Evolutionary conservation across 2,888 invertebrate genomes (phyloP), one percentile per base, ranked within the genome.

Genomic region (Zootermopsis nevadensis): DNA sequence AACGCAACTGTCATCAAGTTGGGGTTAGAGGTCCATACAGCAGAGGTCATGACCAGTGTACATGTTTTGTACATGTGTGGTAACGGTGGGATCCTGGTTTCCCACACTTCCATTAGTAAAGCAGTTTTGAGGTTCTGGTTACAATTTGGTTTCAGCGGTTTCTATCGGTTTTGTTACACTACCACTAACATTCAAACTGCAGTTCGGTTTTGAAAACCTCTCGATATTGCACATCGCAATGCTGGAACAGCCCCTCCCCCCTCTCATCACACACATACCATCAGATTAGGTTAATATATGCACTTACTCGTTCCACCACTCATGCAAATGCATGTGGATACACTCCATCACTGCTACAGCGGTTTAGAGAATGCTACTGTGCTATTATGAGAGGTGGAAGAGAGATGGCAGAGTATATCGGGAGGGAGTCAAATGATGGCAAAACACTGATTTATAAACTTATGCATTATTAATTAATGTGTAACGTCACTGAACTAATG

Each of bases 391-490:
- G 69, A 48, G 19, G 48, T 33, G 74, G 31, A 22, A 69, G 1
- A 74, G 79, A 35, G 79, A 60, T 30, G 60, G 79, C 31, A 60
- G 22, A 48, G 6, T 15, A 55, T 30, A 77, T 53, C 35, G 53
- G 55, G 77, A 35, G 72, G 48, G 30, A 81, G 81, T 66, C 81
- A 81, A 72, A 53, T 80, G 83, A 77, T 76, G 79, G 77, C 80
- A 80, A 80, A 80, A 81, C 83, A 80, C 77, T 83, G 83, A 83
- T 83, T 83, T 83, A 82, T 82, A 80, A 84, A 80, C 84, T 84
- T 82, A 84, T 84, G 84, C 84, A 84, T 84, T 82, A 84, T 84
- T 84, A 84, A 84, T 84, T 80, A 84, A 82, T 53, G 77, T 35
- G 79, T 38, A 79, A 79, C 79, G 79, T 79, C 79, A 79, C 60